Evolutionary conservation across 35 echinoderm and acorn worm genomes (phyloP), one percentile per base, ranked within the genome.

Genomic region (Holothuria glaberrima): DNA sequence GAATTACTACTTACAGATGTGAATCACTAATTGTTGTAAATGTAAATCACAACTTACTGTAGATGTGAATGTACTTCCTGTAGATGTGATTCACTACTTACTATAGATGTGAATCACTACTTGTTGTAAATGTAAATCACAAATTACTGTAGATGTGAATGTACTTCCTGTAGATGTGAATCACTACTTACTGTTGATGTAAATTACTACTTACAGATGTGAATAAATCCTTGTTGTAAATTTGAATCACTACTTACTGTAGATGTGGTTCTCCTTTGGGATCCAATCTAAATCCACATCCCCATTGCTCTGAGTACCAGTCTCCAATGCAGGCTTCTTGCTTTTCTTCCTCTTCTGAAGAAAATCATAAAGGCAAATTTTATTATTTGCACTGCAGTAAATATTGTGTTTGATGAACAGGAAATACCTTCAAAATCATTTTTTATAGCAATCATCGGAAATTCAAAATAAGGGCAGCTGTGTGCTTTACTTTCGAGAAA

Each of bases 201-300:
- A n/a, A n/a, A n/a, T n/a, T n/a, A n/a, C n/a, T n/a, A n/a, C n/a
- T n/a, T n/a, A n/a, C n/a, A n/a, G n/a, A n/a, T n/a, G n/a, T n/a
- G n/a, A n/a, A n/a, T n/a, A n/a, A n/a, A 10, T 46, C 44, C 44
- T 46, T 46, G 44, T 10, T 10, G 4, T 5, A 4, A 46, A 46
- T 46, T 4, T n/a, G 12, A 54, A 54, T 54, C 50, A 54, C 5
- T 48, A 87, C 91, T 92, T 92, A 92, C 91, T 92, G 68, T 75
- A 59, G 26, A 67, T 75, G 86, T 92, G 76, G 71, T 94, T 91
- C 76, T 92, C 88, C 78, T 95, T 92, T 86, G 97, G 97, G 65
- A 99, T 99, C 97, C 97, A 99, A 58, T 93, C 93, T 38, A 91
- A 95, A 88, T 99, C 97, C 80, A 99, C 91, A 72, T 90, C 97